A percentile compares a stretch with the other conserved stretches of the same genome.
Conservation (phyloP, 1,140 invertebrate species). For the Akabosia matsudoensis region DNA sequence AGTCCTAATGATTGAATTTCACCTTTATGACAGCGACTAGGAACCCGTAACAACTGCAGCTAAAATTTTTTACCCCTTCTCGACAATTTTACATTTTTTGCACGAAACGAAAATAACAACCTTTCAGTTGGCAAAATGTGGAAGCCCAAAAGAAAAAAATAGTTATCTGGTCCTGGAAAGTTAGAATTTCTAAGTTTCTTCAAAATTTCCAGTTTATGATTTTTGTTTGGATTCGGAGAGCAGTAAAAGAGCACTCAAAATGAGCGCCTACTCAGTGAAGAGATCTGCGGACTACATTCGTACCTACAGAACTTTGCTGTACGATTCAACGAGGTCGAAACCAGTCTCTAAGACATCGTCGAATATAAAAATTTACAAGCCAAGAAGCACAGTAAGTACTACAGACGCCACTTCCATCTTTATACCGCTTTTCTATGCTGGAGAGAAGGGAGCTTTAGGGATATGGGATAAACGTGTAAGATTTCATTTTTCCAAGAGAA, state of each 20-base stretch:
- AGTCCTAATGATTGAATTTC: too few relatives aligned
- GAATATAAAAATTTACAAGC: not conserved
- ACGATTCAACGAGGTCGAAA: not conserved
- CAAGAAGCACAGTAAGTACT: not conserved
- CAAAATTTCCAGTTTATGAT: not conserved
- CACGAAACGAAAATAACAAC: too few relatives aligned
- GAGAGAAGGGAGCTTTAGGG: slow-evolving; percentile 27
- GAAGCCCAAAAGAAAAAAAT: too few relatives aligned
- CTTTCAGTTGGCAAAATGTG: too few relatives aligned
- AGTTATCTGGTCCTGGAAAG: too few relatives aligned
- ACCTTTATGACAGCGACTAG: too few relatives aligned
- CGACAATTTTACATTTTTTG: too few relatives aligned
- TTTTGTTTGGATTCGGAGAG: not conserved
- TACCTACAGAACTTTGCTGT: not conserved
- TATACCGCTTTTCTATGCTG: slow-evolving; percentile 30
- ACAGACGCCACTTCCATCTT: not conserved
- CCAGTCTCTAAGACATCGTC: not conserved
- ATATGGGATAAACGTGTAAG: slow-evolving; percentile 35
- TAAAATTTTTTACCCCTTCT: too few relatives aligned
- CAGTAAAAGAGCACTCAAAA: not conserved
- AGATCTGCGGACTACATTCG: not conserved
- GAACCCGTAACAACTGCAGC: too few relatives aligned
- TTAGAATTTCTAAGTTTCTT: not conserved
- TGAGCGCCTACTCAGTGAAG: not conserved
- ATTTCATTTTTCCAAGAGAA: not conserved